Base-by-base conservation (phyloP, 2,113 vertebrate species). In the Platycercus adscitus region DNA sequence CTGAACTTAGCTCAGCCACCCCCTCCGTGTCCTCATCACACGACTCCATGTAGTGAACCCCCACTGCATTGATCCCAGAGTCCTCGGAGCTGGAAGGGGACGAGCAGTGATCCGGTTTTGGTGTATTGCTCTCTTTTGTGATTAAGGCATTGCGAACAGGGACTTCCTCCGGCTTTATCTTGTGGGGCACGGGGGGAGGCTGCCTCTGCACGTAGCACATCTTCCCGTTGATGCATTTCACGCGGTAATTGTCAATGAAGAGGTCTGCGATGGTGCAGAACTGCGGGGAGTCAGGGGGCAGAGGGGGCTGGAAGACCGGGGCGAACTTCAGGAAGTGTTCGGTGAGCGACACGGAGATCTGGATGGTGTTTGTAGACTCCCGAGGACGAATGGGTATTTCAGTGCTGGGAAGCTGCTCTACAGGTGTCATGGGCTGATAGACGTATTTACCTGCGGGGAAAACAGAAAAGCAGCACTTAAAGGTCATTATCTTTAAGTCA, bases 191-290 rank as follows among this genome's bases (percentile, higher is more conserved):
- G 2, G 97, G 89, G 4, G 98, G 98, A 3, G 96, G 98, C 63
- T 99, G 99, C 81, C 99, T 98, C 98, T 99, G 99, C 81, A 99
- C 99, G 1, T 99, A 99, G 96, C 99, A 99, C 99, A 99, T 99
- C 98, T 99, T 99, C 44, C 99, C 99, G 1, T 99, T 99, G 96
- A 99, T 99, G 96, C 99, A 99, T 80, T 99, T 99, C 60, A 99
- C 99, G 6, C 99, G 98, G 94, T 99, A 99, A 98, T 99, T 99
- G 86, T 99, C 99, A 63, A 99, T 98, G 92, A 99, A 99, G 78
- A 99, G 99, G 96, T 99, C 99, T 0, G 99, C 98, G 25, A 99
- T 99, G 49, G 98, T 98, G 95, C 99, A 99, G 98, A 99, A 99
- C 91, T 98, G 98, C 2, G 99, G 99, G 2, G 99, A 99, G 75